Conservation (phyloP, 2,888 invertebrate genomes). For the Dolichopus griseipennis region DNA sequence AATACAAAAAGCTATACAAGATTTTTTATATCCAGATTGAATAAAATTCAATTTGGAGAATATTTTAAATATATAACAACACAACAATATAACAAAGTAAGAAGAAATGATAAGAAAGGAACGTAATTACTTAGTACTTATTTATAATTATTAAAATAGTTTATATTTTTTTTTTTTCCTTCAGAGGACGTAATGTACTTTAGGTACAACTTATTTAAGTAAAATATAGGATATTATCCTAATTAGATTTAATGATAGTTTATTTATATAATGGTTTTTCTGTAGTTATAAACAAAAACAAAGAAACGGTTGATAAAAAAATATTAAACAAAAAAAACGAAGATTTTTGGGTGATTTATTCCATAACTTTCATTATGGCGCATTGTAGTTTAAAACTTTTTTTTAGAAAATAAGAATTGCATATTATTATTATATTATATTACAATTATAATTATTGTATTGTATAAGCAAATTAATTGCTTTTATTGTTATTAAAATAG, state of each 20-base stretch:
- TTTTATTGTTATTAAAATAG: background rate
- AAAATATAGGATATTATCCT: background rate
- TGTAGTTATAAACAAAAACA: background rate
- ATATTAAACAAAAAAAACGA: background rate
- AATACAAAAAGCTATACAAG: slow-evolving; percentile 40
- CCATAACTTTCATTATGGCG: slow-evolving; percentile 3
- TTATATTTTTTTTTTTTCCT: background rate
- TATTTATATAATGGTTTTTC: slow-evolving; percentile 2
- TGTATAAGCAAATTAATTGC: background rate
- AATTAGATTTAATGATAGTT: background rate
- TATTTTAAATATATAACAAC: background rate
- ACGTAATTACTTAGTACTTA: background rate
- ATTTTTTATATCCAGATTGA: slow-evolving; percentile 40
- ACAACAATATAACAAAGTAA: background rate
- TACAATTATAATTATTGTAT: background rate
- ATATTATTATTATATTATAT: background rate
- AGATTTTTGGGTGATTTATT: background rate
- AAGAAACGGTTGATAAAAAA: background rate
- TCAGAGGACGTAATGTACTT: slow-evolving; percentile 3
- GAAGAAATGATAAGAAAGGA: background rate
- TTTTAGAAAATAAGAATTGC: background rate
- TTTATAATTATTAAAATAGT: background rate
- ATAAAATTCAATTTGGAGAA: background rate
- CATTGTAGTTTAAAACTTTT: background rate
- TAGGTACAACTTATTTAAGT: background rate